Evolutionary conservation across 2,113 vertebrate species (phyloP).

Genomic region (Cavia porcellus): DNA sequence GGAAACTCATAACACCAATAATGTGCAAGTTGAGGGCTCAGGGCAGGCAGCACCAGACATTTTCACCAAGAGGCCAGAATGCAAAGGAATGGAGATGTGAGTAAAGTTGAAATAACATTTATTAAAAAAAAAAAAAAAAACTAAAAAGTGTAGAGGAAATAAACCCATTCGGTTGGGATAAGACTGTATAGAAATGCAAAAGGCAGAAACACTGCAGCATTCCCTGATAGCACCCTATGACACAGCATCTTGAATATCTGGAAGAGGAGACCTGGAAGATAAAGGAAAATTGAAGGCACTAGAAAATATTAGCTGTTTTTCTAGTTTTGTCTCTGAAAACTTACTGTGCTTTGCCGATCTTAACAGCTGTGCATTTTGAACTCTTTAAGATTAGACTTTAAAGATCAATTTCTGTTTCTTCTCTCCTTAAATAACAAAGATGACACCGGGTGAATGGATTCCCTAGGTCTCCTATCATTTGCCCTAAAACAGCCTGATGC

Average conservation of each 20-base stretch:
- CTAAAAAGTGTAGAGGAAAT: not conserved
- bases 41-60: too few relatives aligned
- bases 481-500: not conserved
- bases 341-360: not conserved
- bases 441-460: not conserved
- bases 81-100: not conserved
- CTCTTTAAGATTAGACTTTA: not conserved
- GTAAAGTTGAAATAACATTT: not conserved
- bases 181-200: not conserved
- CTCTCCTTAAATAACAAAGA: not conserved
- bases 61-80: not conserved
- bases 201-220: not conserved
- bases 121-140: not conserved
- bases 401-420: slow-evolving; percentile 51
- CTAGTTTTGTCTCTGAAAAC: not conserved
- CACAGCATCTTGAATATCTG: not conserved
- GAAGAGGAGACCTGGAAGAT: not conserved
- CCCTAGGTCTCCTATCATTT: fast-evolving
- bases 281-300: not conserved
- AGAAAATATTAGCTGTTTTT: slow-evolving; percentile 4
- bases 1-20: not conserved
- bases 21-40: not conserved
- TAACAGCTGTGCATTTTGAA: not conserved
- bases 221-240: too few relatives aligned
- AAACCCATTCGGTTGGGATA: too few relatives aligned